A percentile compares a stretch with the other conserved stretches of the same genome.
phyloP scores from a whole-genome alignment of 2,797 vertebrate species.

The Myotis planiceps region DNA sequence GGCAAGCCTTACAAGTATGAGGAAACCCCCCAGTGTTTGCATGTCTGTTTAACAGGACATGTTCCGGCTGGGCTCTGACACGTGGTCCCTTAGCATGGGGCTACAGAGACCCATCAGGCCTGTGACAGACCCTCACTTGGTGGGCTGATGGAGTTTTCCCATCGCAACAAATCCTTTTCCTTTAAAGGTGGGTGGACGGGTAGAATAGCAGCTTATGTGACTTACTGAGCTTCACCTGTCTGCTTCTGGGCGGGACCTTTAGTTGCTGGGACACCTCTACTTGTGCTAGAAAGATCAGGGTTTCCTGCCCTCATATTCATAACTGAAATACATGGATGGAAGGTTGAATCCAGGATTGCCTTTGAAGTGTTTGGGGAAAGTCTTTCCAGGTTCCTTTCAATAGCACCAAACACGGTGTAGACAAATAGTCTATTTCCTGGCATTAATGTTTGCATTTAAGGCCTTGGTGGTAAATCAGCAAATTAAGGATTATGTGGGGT shows the following conservation, averaged over 20 bases:
- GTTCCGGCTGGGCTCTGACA: background rate
- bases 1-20: background rate
- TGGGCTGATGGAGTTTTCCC: background rate
- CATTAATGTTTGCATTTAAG: background rate
- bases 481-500: background rate
- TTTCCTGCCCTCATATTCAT: background rate
- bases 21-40: background rate
- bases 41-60: background rate
- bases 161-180: background rate
- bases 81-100: background rate
- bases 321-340: background rate
- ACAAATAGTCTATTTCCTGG: background rate
- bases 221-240: background rate
- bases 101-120: background rate
- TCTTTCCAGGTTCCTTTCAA: background rate
- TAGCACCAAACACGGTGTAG: background rate
- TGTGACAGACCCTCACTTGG: background rate
- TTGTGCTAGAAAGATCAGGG: background rate
- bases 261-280: background rate
- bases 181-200: background rate
- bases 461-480: background rate
- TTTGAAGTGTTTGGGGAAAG: background rate
- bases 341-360: background rate
- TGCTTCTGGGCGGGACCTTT: background rate
- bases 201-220: background rate